phyloP scores from a whole-genome alignment of 1,140 invertebrate species.

The Globodera ellingtonae region DNA sequence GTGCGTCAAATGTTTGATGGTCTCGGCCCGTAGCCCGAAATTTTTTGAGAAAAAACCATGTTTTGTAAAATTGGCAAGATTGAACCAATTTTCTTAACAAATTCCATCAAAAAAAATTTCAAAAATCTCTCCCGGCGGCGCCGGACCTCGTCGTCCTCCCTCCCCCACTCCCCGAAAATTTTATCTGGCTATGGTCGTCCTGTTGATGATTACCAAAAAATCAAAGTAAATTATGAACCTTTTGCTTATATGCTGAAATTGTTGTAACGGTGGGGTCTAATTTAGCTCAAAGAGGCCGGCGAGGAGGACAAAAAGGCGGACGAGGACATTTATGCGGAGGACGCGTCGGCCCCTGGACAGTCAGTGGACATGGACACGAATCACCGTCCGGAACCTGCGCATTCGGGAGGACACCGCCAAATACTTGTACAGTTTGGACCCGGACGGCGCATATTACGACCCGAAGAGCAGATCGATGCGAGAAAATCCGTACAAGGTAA shows the following conservation, averaged over 20 bases:
- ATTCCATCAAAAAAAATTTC: too few species aligned
- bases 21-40: too few species aligned
- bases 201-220: neutral
- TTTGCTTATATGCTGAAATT: neutral
- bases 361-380: slow-evolving; percentile 85
- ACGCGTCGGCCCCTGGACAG: slow-evolving; percentile 83
- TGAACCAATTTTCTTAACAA: too few species aligned
- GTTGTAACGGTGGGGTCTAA: too few species aligned
- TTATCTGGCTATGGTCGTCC: too few species aligned
- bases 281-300: slow-evolving; percentile 59
- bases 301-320: slow-evolving; percentile 65
- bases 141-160: too few species aligned
- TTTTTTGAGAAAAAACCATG: too few species aligned
- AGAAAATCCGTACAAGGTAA: slow-evolving; percentile 79
- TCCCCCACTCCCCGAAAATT: too few species aligned
- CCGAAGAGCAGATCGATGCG: slow-evolving; percentile 91
- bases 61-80: too few species aligned
- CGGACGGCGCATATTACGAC: slow-evolving; percentile 97
- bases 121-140: too few species aligned
- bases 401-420: slow-evolving; percentile 97
- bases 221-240: neutral
- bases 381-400: slow-evolving; percentile 89
- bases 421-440: slow-evolving; percentile 93
- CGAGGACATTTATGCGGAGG: slow-evolving; percentile 71
- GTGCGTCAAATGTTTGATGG: slow-evolving; percentile 15